Evolutionary conservation across 2,113 vertebrate genomes (phyloP).

Genomic region (Pomatorhinus ruficollis): DNA sequence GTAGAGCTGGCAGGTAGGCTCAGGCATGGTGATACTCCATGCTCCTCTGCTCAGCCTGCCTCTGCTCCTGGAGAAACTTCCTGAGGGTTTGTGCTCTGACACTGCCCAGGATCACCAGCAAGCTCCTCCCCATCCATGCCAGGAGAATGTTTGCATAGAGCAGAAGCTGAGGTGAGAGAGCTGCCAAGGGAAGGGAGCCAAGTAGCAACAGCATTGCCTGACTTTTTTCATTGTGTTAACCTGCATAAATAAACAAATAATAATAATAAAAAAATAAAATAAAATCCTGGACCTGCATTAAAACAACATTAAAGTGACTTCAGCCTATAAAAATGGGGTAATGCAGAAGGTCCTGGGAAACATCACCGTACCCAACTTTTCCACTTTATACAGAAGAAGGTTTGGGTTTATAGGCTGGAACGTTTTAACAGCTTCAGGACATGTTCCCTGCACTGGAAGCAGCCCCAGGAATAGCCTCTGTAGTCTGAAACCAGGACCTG

Average conservation of each 20-base stretch:
- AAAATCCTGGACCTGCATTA: background rate
- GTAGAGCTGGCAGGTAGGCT: background rate
- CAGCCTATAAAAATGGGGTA: background rate
- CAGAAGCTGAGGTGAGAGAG: background rate
- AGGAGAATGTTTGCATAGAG: background rate
- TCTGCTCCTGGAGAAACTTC: background rate
- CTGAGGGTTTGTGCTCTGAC: background rate
- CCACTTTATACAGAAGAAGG: background rate
- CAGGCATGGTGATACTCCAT: background rate
- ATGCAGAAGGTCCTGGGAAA: background rate
- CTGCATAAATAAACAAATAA: background rate
- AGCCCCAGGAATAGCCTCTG: background rate
- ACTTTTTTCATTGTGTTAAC: background rate
- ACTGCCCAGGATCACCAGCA: background rate
- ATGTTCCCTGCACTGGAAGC: background rate
- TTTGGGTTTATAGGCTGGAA: background rate
- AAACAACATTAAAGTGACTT: background rate
- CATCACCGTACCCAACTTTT: background rate
- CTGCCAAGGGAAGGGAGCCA: background rate
- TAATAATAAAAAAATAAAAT: background rate
- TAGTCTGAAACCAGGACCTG: background rate
- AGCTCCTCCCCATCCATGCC: background rate
- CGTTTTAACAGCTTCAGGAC: background rate
- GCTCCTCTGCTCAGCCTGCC: background rate
- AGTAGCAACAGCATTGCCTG: background rate